A percentile compares a stretch with the other conserved stretches of the same genome.
Evolutionary conservation across 2,888 invertebrate genomes (phyloP).

Genomic region (Phrixothrix hirtus): DNA sequence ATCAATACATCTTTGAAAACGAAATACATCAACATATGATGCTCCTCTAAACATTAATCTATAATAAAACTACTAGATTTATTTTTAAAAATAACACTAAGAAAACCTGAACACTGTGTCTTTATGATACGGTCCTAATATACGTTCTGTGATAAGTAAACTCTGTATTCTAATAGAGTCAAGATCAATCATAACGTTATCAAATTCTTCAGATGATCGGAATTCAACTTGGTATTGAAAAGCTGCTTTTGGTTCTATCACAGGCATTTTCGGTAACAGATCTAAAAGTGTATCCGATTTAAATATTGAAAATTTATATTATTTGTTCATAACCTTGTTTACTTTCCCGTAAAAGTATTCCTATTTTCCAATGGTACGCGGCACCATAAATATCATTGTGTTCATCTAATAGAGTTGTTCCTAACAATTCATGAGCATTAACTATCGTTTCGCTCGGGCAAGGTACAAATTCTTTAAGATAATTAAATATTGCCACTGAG

Average conservation of each 20-base stretch:
- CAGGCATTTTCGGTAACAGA: constrained; percentile 58
- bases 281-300: too few species aligned
- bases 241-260: constrained; percentile 62
- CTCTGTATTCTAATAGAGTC: constrained; percentile 88
- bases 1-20: constrained; percentile 83
- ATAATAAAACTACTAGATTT: constrained; percentile 23
- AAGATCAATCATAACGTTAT: constrained; percentile 73
- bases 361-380: constrained; percentile 77
- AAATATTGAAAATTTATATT: too few species aligned
- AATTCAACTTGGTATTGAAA: constrained; percentile 77
- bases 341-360: constrained; percentile 66
- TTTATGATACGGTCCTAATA: constrained; percentile 83
- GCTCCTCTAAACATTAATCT: constrained; percentile 65
- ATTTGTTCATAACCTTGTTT: constrained; percentile 44
- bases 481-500: constrained; percentile 71
- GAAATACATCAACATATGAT: constrained; percentile 71
- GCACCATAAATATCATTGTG: constrained; percentile 75
- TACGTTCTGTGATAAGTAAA: constrained; percentile 83
- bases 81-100: too few species aligned
- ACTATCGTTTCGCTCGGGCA: constrained; percentile 73
- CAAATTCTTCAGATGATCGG: constrained; percentile 70
- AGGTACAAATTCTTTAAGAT: constrained; percentile 65
- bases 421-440: constrained; percentile 87
- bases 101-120: constrained; percentile 76
- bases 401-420: constrained; percentile 86